phyloP scores from a whole-genome alignment of 2,888 invertebrate genomes.

The Pemphredon lugubris region DNA sequence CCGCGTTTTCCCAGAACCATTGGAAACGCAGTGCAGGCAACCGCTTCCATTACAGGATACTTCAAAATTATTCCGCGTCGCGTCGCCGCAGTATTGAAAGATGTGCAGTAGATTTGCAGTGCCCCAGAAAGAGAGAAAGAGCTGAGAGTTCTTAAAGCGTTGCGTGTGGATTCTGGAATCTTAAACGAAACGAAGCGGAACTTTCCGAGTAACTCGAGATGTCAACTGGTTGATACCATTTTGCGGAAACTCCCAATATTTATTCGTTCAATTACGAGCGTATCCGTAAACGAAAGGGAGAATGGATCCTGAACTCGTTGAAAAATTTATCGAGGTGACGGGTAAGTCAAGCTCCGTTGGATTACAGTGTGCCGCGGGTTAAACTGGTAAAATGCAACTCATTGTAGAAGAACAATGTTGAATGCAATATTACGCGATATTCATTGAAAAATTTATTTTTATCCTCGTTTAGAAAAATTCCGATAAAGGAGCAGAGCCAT shows the following conservation, averaged over 20 bases:
- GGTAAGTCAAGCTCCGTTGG: slow-evolving; percentile 62
- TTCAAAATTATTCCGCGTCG: neutral
- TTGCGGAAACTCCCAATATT: neutral
- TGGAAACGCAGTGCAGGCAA: slow-evolving; percentile 27
- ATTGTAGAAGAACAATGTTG: too few species aligned
- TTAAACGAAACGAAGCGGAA: too few species aligned
- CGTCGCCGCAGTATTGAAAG: slow-evolving; percentile 2
- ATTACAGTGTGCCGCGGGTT: slow-evolving; percentile 4
- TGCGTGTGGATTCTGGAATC: too few species aligned
- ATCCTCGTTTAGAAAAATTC: too few species aligned
- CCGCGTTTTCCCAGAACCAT: slow-evolving; percentile 3
- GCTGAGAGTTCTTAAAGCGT: too few species aligned
- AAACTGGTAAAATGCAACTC: too few species aligned
- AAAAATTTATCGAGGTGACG: slow-evolving; percentile 79
- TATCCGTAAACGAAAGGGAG: neutral
- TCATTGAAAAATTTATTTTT: too few species aligned
- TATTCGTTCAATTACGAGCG: neutral
- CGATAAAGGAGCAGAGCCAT: too few species aligned
- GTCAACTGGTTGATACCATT: slow-evolving; percentile 17
- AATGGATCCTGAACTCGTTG: slow-evolving; percentile 76
- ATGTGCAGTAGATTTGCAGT: too few species aligned
- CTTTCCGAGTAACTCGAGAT: slow-evolving; percentile 7
- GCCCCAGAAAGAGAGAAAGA: too few species aligned
- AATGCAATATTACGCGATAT: too few species aligned
- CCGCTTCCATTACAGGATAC: neutral